Evolutionary conservation across 1,140 invertebrate species (phyloP).

Genomic region (Eciton burchellii): DNA sequence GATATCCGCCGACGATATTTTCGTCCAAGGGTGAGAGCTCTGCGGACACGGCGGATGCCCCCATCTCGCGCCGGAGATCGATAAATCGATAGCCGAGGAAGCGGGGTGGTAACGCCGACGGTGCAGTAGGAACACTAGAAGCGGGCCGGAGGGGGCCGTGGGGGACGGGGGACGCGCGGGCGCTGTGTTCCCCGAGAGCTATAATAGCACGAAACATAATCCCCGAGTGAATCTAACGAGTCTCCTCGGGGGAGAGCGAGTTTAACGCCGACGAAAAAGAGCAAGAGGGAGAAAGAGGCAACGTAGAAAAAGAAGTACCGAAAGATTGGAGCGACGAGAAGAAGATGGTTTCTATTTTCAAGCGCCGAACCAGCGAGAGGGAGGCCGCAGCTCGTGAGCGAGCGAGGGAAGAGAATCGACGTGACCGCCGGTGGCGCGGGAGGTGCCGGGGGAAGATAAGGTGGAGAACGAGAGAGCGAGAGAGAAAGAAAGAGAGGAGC

Average conservation of each 20-base stretch:
- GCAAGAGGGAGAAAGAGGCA: conserved; percentile 30
- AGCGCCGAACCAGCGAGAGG: conserved; percentile 30
- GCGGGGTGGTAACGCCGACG: conserved; percentile 54
- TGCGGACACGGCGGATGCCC: conserved; percentile 22
- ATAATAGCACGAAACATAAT: conserved; percentile 81
- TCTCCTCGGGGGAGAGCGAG: conserved; percentile 62
- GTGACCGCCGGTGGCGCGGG: conserved; percentile 18
- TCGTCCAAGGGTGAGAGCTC: conserved; percentile 16
- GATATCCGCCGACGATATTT: conserved; percentile 18
- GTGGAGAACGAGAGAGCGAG: conserved; percentile 59
- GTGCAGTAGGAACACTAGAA: conserved; percentile 14
- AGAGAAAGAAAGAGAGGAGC: conserved; percentile 62
- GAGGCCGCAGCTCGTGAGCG: conserved; percentile 33
- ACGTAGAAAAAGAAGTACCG: conserved; percentile 24
- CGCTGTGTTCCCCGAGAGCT: conserved; percentile 52
- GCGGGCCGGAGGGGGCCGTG: conserved; percentile 14
- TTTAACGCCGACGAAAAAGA: conserved; percentile 36
- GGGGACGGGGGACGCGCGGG: conserved; percentile 16
- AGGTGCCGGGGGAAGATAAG: conserved; percentile 24
- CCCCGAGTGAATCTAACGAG: conserved; percentile 78
- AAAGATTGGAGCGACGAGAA: conserved; percentile 4
- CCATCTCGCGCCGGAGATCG: conserved; percentile 48
- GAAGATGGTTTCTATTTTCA: conserved; percentile 35
- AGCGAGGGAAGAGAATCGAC: conserved; percentile 48
- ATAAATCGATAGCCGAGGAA: conserved; percentile 58